Base-by-base conservation (phyloP, 2,113 vertebrate genomes). In the Cynopterus brachyotis region DNA sequence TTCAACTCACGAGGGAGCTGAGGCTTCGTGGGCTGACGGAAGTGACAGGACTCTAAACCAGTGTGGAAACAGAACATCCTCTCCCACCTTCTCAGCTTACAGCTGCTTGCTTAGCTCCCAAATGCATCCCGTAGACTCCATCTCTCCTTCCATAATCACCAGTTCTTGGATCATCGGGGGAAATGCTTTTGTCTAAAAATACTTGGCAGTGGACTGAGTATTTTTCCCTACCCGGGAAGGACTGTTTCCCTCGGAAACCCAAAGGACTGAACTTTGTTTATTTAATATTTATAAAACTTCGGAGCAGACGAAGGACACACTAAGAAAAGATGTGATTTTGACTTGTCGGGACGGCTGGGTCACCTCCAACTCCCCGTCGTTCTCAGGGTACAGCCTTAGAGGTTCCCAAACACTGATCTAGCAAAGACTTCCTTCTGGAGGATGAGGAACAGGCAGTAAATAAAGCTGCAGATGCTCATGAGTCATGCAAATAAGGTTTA, bases 271-370 rank as follows among this genome's bases (percentile, higher is more conserved):
- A 78, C 42, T 89, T 91, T 69, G 59, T 92, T 97, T 89, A 92
- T 91, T 92, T 94, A 94, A 80, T 94, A 80, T 94, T 76, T 96
- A 55, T 92, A 81, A 83, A 97, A 59, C 69, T 86, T 76, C 79
- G 89, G 90, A 95, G 83, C 64, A 91, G 90, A 90, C 69, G n/a
- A 55, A 80, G 40, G 86, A 62, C 62, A 53, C 67, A n/a, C 30
- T 8, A 28, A 80, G 89, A n/a, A 69, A 78, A 91, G 82, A 87
- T 2, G 19, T 59, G 89, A 84, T 26, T 93, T 19, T 70, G 94
- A 35, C 37, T 47, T 79, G 79, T 60, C 59, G 40, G 59, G 69
- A 57, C 13, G 13, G 20, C 12, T 35, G 30, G 82, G 50, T 6
- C 9, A 22, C 47, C 37, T 47, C 83, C 83, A 86, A 3, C 35